phyloP scores from a whole-genome alignment of 2,888 invertebrate genomes.

The Adineta ricciae region DNA sequence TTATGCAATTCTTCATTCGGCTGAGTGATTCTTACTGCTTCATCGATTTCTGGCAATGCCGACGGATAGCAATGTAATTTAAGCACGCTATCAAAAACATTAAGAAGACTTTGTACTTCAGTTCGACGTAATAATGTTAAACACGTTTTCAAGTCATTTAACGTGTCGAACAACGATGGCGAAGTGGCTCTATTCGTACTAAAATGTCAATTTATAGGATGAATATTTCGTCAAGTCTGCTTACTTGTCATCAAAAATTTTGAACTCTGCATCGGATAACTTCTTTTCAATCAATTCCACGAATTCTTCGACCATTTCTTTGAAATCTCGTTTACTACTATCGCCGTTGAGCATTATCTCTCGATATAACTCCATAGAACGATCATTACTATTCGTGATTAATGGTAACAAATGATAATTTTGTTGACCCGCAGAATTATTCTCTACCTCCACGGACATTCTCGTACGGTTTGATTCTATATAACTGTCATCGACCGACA shows the following conservation, averaged over 20 bases:
- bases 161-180: neutral
- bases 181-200: neutral
- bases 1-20: neutral
- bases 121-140: conserved; percentile 7
- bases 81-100: neutral
- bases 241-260: neutral
- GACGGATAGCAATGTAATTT: neutral
- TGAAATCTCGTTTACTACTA: neutral
- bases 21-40: neutral
- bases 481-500: neutral
- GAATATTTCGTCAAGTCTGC: neutral
- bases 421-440: neutral
- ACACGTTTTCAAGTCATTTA: conserved; percentile 7
- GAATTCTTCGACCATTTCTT: neutral
- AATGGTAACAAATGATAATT: neutral
- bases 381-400: neutral
- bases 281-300: neutral
- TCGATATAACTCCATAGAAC: neutral
- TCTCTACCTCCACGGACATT: neutral
- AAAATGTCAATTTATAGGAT: neutral
- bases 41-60: neutral
- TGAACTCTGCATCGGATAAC: neutral
- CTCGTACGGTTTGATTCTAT: neutral
- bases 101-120: neutral
- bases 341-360: neutral